Evolutionary conservation across 2,797 vertebrate genomes (phyloP).

Genomic region (Eulemur albifrons): DNA sequence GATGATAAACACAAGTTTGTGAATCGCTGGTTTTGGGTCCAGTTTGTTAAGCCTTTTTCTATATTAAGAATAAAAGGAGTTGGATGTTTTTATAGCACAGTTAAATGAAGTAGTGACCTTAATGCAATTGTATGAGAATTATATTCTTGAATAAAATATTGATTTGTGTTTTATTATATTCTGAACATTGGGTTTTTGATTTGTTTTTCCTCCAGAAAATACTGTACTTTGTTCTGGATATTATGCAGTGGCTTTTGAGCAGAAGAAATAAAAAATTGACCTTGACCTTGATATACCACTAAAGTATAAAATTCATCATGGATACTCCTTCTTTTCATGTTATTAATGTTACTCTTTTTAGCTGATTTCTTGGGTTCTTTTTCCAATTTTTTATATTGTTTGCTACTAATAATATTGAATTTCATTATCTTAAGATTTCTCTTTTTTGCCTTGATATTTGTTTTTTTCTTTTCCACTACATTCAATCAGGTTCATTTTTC

Average conservation of each 20-base stretch:
- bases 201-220: not conserved
- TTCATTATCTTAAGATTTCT: not conserved
- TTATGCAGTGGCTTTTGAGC: not conserved
- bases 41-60: not conserved
- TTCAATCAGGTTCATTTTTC: not conserved
- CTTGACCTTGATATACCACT: not conserved
- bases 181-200: not conserved
- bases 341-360: not conserved
- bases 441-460: not conserved
- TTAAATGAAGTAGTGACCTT: not conserved
- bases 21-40: not conserved
- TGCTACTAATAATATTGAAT: not conserved
- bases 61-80: not conserved
- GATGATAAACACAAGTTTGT: not conserved
- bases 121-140: not conserved
- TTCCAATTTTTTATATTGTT: not conserved
- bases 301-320: not conserved
- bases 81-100: not conserved
- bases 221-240: not conserved
- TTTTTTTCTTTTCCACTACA: not conserved
- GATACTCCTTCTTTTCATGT: not conserved
- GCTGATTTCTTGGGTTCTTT: not conserved
- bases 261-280: not conserved
- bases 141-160: not conserved
- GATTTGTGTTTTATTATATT: not conserved